Percentiles rank a stretch among this genome's conserved stretches.
Conservation (phyloP, 2,888 invertebrate species). For the Rhingia rostrata region DNA sequence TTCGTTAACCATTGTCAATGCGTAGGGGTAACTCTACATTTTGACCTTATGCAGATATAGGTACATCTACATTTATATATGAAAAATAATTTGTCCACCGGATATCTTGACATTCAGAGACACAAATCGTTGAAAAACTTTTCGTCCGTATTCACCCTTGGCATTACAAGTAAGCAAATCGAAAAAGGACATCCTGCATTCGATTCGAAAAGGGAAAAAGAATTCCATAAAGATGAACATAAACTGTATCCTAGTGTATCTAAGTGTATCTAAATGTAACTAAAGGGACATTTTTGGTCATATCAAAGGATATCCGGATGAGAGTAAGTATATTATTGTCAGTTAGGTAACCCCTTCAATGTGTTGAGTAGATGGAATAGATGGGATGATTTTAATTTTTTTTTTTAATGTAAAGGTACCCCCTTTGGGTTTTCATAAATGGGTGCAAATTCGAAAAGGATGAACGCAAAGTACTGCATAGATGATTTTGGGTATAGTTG, state of each 20-base stretch:
- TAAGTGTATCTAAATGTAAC: constrained; percentile 55
- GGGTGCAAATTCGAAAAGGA: constrained; percentile 55
- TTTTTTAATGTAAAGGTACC: constrained; percentile 35
- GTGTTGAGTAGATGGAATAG: constrained; percentile 1
- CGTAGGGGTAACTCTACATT: constrained; percentile 30
- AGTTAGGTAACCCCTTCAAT: constrained; percentile 42
- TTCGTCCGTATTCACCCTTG: constrained; percentile 43
- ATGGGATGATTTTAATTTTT: constrained; percentile 55
- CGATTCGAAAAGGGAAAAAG: constrained; percentile 7
- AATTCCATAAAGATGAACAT: constrained; percentile 53
- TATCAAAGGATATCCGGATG: constrained; percentile 66
- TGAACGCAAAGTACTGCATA: constrained; percentile 23
- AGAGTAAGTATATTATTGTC: constrained; percentile 57
- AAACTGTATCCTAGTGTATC: constrained; percentile 37
- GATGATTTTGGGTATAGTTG: constrained; percentile 17
- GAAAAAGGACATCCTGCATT: constrained; percentile 70
- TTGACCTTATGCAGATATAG: constrained; percentile 33
- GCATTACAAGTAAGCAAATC: constrained; percentile 48
- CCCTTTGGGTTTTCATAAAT: constrained; percentile 48
- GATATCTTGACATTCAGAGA: constrained; percentile 73
- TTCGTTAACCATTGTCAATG: constrained; percentile 9
- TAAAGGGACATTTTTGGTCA: constrained; percentile 68
- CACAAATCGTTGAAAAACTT: constrained; percentile 67
- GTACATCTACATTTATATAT: constrained; percentile 1
- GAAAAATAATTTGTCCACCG: constrained; percentile 63